A percentile compares a stretch with the other conserved stretches of the same genome.
These are phyloP conservation scores for Synchiropus splendidus DNA, from an alignment of 2,113 vertebrate genomes.

Conservation along the genomic window DNA sequence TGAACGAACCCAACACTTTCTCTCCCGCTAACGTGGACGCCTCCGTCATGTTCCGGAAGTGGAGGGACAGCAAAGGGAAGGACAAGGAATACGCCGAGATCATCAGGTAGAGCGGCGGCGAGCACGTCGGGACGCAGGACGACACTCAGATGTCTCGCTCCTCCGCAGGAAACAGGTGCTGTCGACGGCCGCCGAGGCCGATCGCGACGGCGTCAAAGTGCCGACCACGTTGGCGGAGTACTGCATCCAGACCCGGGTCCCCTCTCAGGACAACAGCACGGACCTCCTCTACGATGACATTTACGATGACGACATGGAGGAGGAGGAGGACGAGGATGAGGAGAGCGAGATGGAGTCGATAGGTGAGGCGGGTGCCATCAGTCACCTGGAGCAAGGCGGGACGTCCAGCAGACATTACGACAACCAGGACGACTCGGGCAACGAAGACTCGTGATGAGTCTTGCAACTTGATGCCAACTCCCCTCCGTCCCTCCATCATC, in stretches of 20 bases:
- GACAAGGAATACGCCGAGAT: constrained; percentile 97
- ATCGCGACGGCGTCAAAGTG: constrained; percentile 94
- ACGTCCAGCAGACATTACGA: constrained; percentile 87
- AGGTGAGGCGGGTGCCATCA: constrained; percentile 79
- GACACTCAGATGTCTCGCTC: too few relatives aligned
- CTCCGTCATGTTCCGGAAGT: constrained; percentile 97
- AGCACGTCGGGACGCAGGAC: too few relatives aligned
- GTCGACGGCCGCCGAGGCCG: constrained; percentile 90
- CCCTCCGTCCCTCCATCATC: constrained; percentile 1
- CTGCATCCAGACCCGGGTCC: constrained; percentile 98
- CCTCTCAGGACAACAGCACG: constrained; percentile 97
- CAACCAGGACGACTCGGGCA: constrained; percentile 96
- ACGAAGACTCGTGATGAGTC: constrained; percentile 86
- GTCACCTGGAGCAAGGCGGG: constrained; percentile 75
- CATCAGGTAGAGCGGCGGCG: constrained; percentile 73
- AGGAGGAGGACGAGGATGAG: constrained; percentile 87
- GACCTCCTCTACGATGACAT: constrained; percentile 98
- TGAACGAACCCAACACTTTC: constrained; percentile 98
- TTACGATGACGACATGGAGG: constrained; percentile 91
- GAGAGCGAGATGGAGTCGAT: constrained; percentile 81
- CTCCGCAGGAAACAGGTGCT: constrained; percentile 84
- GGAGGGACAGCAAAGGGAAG: constrained; percentile 98
- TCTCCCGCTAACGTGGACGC: constrained; percentile 95
- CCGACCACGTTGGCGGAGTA: constrained; percentile 96
- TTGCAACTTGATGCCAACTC: constrained; percentile 14